Evolutionary conservation across 2,888 invertebrate species (phyloP).

Genomic region (Spatulosminthurus flaviceps): DNA sequence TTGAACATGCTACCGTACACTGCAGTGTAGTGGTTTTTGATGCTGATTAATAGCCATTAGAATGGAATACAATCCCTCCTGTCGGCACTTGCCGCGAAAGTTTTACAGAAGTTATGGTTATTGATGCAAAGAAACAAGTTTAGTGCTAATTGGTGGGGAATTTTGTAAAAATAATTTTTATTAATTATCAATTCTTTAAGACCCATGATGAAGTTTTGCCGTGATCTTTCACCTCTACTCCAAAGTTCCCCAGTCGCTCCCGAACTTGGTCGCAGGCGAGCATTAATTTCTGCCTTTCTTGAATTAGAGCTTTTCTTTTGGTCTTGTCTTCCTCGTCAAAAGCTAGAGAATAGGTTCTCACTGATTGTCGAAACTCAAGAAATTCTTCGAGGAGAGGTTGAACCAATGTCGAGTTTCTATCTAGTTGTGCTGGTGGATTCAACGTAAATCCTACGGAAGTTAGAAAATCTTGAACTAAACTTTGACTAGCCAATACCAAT

Average conservation of each 20-base stretch:
- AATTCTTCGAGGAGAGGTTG: conserved; percentile 53
- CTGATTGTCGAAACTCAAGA: conserved; percentile 53
- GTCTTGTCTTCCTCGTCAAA: conserved; percentile 52
- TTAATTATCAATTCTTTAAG: background rate
- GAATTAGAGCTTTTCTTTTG: conserved; percentile 48
- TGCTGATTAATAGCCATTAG: too few relatives aligned
- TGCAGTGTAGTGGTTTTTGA: too few relatives aligned
- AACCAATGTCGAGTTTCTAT: background rate
- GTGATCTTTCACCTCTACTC: conserved; percentile 58
- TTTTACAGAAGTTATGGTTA: too few relatives aligned
- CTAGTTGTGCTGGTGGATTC: background rate
- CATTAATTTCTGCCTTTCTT: conserved; percentile 52
- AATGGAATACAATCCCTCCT: too few relatives aligned
- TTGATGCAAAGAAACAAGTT: too few relatives aligned
- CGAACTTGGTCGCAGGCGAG: conserved; percentile 57
- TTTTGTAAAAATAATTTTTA: too few relatives aligned
- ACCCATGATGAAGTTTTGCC: conserved; percentile 54
- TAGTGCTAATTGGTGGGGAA: too few relatives aligned
- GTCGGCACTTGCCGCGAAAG: too few relatives aligned
- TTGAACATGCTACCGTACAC: too few relatives aligned
- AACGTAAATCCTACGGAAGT: conserved; percentile 49
- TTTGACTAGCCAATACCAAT: conserved; percentile 50
- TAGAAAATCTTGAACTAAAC: conserved; percentile 52
- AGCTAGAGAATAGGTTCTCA: conserved; percentile 54
- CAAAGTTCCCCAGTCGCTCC: conserved; percentile 46